Conservation (phyloP, 2,888 invertebrate genomes). For the Lymantria monacha region DNA sequence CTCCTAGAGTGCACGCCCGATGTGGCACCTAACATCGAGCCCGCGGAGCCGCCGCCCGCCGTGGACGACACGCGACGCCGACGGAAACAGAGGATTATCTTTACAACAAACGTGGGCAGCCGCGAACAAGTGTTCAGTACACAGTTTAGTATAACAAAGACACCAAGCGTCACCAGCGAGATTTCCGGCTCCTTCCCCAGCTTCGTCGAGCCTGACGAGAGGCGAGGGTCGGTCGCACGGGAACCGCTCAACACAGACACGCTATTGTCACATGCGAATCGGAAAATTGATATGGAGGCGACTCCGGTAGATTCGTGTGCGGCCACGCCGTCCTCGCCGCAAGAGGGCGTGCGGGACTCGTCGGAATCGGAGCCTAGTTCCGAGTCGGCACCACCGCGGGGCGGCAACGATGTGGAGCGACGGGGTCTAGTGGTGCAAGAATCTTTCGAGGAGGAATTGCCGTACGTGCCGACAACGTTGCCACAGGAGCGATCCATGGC, state of each 20-base stretch:
- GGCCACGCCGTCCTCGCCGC: constrained; percentile 18
- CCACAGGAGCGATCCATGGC: constrained; percentile 92
- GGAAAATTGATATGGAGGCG: constrained; percentile 9
- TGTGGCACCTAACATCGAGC: constrained; percentile 1
- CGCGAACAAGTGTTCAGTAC: constrained; percentile 87
- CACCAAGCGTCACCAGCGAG: constrained; percentile 84
- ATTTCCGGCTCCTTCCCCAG: constrained; percentile 76
- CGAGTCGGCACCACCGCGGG: constrained; percentile 67
- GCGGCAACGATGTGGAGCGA: constrained; percentile 85
- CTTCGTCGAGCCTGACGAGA: constrained; percentile 83
- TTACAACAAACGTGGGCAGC: constrained; percentile 86
- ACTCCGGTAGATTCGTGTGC: constrained; percentile 12
- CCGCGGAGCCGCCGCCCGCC: constrained; percentile 8
- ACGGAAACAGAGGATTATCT: constrained; percentile 78
- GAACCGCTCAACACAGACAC: constrained; percentile 27
- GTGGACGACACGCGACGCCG: constrained; percentile 33
- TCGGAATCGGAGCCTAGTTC: constrained; percentile 86
- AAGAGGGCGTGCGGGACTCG: constrained; percentile 63
- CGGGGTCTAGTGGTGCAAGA: constrained; percentile 88
- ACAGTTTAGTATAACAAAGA: constrained; percentile 84
- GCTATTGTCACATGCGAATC: constrained; percentile 3
- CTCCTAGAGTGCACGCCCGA: constrained; percentile 4
- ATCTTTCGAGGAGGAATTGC: constrained; percentile 92
- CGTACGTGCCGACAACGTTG: constrained; percentile 94
- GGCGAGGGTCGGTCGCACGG: constrained; percentile 24